These are phyloP conservation scores for Diglossa brunneiventris DNA, from an alignment of 2,113 vertebrate species.

Conservation along the genomic window DNA sequence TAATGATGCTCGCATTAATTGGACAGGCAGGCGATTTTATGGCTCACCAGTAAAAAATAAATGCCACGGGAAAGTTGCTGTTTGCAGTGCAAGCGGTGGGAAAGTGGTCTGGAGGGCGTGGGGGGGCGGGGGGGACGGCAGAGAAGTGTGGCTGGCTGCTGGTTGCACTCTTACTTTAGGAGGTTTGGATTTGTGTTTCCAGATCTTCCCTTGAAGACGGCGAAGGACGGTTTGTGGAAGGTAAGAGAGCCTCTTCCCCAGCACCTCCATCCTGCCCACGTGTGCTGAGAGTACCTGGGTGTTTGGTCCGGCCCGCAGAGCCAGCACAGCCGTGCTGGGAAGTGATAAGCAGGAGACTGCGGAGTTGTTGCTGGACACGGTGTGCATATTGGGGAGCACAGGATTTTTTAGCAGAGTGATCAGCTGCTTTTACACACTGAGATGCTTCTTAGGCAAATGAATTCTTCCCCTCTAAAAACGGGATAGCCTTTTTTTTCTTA, in stretches of 20 bases:
- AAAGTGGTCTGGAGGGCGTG: not conserved
- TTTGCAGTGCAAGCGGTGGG: not conserved
- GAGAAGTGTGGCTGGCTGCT: not conserved
- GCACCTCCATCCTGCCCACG: not conserved
- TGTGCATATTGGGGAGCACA: not conserved
- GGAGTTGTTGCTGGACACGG: not conserved
- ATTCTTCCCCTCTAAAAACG: not conserved
- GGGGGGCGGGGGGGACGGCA: not conserved
- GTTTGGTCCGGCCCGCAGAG: not conserved
- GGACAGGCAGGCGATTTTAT: not conserved
- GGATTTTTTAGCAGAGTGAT: not conserved
- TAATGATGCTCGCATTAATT: not conserved
- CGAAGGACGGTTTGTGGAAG: constrained; percentile 28
- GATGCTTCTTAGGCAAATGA: not conserved
- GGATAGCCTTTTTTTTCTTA: not conserved
- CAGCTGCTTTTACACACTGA: not conserved
- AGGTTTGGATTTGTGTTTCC: constrained; percentile 4
- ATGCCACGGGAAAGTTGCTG: constrained; percentile 9
- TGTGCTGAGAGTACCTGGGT: not conserved
- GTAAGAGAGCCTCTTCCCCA: constrained; percentile 44
- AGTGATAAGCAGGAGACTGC: not conserved
- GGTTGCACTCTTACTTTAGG: not conserved
- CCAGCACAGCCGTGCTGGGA: not conserved
- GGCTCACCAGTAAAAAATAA: constrained; percentile 32
- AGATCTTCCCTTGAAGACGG: constrained; percentile 40